phyloP scores from a whole-genome alignment of 2,113 vertebrate genomes.

The Indicator maculatus region DNA sequence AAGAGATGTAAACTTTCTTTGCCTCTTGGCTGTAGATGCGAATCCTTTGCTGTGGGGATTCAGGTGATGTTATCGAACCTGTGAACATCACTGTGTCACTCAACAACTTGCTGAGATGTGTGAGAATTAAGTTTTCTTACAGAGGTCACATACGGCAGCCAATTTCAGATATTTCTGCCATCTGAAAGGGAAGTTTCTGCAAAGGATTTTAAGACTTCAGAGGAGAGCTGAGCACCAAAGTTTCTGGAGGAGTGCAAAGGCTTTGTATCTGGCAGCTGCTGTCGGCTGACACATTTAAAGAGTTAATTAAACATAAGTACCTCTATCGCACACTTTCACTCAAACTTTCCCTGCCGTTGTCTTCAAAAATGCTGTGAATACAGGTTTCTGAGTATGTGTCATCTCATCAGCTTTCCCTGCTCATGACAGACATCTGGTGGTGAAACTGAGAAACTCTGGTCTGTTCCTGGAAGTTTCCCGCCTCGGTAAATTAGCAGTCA shows the following conservation, averaged over 20 bases:
- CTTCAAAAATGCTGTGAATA: conserved; percentile 42
- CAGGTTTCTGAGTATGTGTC: not conserved
- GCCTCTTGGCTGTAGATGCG: not conserved
- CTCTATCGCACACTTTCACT: no score
- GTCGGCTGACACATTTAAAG: not conserved
- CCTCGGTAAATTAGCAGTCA: not conserved
- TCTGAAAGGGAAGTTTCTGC: not conserved
- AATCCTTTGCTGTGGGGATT: not conserved
- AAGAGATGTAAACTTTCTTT: not conserved
- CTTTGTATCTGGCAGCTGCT: not conserved
- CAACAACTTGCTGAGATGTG: not conserved
- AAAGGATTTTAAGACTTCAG: not conserved
- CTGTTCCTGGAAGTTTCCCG: conserved; percentile 45
- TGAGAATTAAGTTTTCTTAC: not conserved
- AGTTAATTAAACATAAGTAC: conserved; percentile 16
- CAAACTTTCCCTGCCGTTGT: conserved; percentile 5
- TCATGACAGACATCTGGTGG: conserved; percentile 79
- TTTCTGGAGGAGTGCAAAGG: not conserved
- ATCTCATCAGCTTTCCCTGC: conserved; percentile 70
- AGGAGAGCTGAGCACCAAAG: not conserved
- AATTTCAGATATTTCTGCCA: not conserved
- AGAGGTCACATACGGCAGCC: not conserved
- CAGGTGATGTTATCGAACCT: not conserved
- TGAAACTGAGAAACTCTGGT: conserved; percentile 46
- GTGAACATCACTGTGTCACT: not conserved